Percentiles rank a stretch among this genome's conserved stretches.
Conservation (phyloP, 2,797 vertebrate species). For the Parotocinclus haroldoi region DNA sequence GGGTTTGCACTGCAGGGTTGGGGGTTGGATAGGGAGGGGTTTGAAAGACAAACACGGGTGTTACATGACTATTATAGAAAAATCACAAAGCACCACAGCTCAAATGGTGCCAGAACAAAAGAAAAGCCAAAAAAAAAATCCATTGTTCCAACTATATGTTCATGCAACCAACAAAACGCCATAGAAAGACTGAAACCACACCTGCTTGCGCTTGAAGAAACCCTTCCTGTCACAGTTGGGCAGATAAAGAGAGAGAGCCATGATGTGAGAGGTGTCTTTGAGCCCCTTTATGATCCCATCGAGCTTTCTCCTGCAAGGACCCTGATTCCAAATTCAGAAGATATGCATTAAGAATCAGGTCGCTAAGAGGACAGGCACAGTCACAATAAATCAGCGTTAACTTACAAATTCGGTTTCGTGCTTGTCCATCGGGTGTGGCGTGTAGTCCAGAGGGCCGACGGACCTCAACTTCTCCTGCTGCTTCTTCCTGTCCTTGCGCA, state of each 20-base stretch:
- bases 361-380: background rate
- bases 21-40: background rate
- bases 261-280: slow-evolving; percentile 88
- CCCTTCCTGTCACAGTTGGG: slow-evolving; percentile 97
- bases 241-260: slow-evolving; percentile 86
- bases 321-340: slow-evolving; percentile 66
- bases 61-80: slow-evolving; percentile 1
- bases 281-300: slow-evolving; percentile 91
- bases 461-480: slow-evolving; percentile 80
- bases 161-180: background rate
- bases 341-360: background rate
- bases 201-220: slow-evolving; percentile 98
- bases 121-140: too few relatives aligned
- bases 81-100: background rate
- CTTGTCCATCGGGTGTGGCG: slow-evolving; percentile 81
- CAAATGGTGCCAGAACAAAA: too few relatives aligned
- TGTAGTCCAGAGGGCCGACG: slow-evolving; percentile 78
- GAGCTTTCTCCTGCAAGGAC: slow-evolving; percentile 94
- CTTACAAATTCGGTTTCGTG: slow-evolving; percentile 93
- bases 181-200: slow-evolving; percentile 46
- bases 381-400: slow-evolving; percentile 18
- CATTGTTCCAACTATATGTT: background rate
- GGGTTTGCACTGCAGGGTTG: slow-evolving; percentile 84
- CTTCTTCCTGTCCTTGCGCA: slow-evolving; percentile 85
- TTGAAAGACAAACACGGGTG: slow-evolving; percentile 7